phyloP scores from a whole-genome alignment of 2,888 invertebrate genomes.

The Galeruca laticollis region DNA sequence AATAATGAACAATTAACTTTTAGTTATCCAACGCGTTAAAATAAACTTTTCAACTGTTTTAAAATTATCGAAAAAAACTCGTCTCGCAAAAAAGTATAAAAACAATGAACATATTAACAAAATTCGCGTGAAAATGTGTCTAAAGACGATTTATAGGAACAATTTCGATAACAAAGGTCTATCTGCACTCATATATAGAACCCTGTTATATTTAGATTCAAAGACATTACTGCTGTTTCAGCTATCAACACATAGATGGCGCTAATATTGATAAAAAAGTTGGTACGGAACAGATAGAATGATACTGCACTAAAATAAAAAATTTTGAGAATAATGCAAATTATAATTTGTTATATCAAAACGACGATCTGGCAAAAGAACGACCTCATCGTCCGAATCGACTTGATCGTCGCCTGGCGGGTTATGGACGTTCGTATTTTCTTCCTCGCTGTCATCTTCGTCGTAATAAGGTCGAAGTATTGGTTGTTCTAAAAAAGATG shows the following conservation, averaged over 20 bases:
- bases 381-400: slow-evolving; percentile 39
- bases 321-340: background rate
- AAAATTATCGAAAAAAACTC: too few species aligned
- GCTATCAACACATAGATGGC: slow-evolving; percentile 11
- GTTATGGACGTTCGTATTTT: slow-evolving; percentile 44
- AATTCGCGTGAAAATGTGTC: background rate
- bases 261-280: slow-evolving; percentile 18
- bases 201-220: slow-evolving; percentile 3
- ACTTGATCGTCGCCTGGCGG: slow-evolving; percentile 21
- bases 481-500: slow-evolving; percentile 56
- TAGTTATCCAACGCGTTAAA: background rate
- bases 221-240: slow-evolving; percentile 1
- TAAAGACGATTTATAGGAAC: slow-evolving; percentile 1
- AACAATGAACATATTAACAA: background rate
- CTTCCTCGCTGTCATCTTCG: slow-evolving; percentile 72
- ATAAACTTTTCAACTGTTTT: too few species aligned
- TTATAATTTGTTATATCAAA: background rate
- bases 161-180: slow-evolving; percentile 4
- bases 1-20: background rate
- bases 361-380: slow-evolving; percentile 9
- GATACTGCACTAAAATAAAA: background rate
- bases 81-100: too few species aligned
- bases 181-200: slow-evolving; percentile 9
- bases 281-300: background rate
- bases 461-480: slow-evolving; percentile 77